These are phyloP conservation scores for Ennomos fuscantarius DNA, from an alignment of 2,888 invertebrate genomes.

Conservation along the genomic window DNA sequence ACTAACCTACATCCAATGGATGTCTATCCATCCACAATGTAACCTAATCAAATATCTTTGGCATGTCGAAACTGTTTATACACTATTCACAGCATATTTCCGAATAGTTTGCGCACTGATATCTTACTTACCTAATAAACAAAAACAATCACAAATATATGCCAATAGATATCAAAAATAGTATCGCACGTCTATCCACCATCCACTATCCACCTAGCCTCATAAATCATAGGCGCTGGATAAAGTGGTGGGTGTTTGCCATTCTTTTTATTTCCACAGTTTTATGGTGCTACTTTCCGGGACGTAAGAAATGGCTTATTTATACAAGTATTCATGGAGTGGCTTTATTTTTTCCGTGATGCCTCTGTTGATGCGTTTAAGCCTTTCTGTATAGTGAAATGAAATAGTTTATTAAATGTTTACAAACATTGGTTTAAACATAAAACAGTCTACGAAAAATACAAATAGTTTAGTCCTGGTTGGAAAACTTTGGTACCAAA, in stretches of 20 bases:
- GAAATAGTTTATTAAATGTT: too few relatives aligned
- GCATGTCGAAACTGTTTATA: too few relatives aligned
- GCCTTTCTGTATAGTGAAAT: conserved; percentile 23
- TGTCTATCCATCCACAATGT: too few relatives aligned
- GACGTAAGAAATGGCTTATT: conserved; percentile 75
- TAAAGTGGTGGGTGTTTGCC: conserved; percentile 61
- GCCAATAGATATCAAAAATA: conserved; percentile 58
- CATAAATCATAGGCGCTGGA: conserved; percentile 50
- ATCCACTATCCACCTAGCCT: conserved; percentile 57
- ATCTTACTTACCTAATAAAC: conserved; percentile 22
- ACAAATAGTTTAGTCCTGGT: too few relatives aligned
- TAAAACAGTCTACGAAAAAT: too few relatives aligned
- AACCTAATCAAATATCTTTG: too few relatives aligned
- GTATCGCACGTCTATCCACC: conserved; percentile 62
- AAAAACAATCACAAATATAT: conserved; percentile 32
- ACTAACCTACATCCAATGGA: too few relatives aligned
- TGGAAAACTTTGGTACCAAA: too few relatives aligned
- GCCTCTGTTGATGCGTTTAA: conserved; percentile 35
- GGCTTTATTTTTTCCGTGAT: conserved; percentile 57
- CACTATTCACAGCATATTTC: too few relatives aligned
- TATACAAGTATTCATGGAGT: conserved; percentile 75
- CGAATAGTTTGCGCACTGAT: too few relatives aligned
- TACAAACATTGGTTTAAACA: too few relatives aligned
- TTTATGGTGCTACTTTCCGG: conserved; percentile 68
- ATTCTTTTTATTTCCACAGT: conserved; percentile 70